Evolutionary conservation across 1,140 invertebrate species (phyloP).

Genomic region (Drosophila truncata): DNA sequence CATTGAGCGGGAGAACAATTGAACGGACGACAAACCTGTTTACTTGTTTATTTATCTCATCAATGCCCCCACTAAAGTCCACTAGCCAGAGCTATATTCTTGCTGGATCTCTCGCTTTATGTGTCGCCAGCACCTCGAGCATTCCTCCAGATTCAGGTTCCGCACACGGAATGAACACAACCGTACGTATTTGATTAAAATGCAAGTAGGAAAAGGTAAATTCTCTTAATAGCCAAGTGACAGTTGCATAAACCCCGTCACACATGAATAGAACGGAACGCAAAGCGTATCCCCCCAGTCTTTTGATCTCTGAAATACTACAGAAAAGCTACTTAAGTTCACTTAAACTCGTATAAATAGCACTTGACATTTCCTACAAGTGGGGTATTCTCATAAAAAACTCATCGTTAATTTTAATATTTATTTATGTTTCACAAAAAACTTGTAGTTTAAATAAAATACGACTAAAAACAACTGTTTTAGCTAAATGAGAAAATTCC

Average conservation of each 20-base stretch:
- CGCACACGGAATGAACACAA: constrained; percentile 6
- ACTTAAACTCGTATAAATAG: constrained; percentile 23
- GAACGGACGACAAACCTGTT: constrained; percentile 37
- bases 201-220: constrained; percentile 29
- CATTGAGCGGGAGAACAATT: constrained; percentile 43
- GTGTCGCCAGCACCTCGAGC: constrained; percentile 12
- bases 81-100: constrained; percentile 6
- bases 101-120: constrained; percentile 8
- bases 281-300: constrained; percentile 7
- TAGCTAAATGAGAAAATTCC: neutral
- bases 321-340: constrained; percentile 28
- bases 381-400: neutral
- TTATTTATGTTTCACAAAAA: neutral
- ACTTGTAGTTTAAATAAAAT: neutral
- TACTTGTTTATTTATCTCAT: constrained; percentile 21
- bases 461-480: no score
- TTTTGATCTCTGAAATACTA: constrained; percentile 25
- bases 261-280: constrained; percentile 33
- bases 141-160: constrained; percentile 37
- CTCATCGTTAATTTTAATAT: neutral
- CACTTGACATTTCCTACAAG: constrained; percentile 1
- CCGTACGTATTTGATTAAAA: constrained; percentile 17
- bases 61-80: constrained; percentile 8
- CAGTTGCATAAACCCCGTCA: constrained; percentile 42
- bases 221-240: constrained; percentile 16